Base-by-base conservation (phyloP, 37 sponge, comb jelly and placozoan species). In the Haliclona indistincta region DNA sequence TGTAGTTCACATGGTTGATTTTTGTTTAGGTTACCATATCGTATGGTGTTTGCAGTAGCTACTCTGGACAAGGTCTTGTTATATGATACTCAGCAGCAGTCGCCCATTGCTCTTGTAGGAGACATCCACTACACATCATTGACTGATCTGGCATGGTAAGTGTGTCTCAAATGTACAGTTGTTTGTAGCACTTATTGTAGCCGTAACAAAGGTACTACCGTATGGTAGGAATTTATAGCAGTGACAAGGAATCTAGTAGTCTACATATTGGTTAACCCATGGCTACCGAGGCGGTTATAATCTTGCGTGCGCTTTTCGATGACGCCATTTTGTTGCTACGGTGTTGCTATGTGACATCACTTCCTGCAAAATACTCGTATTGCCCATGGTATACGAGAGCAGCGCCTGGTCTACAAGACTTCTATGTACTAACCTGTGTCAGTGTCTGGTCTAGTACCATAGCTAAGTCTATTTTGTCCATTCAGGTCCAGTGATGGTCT, bases 31-130 rank as follows among this genome's bases (percentile, higher is more conserved):
- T 81, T 99, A 52, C 92, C 91, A 15, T 95, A 99, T 68, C 76
- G 93, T 11, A 90, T 95, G 87, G 86, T 99, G 44, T 95, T 81
- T 85, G 96, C 96, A n/a, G 94, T 99, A 36, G 96, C 94, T 17
- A 82, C 92, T 22, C 63, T 88, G 38, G 82, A 90, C 64, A 70
- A 85, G 6, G 89, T 95, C 5, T 54, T 81, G 51, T 41, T 99
- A 34, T 99, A 99, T 64, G 94, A 95, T 71, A 99, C 99, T 28
- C 96, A 99, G 58, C 89, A 90, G 61, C 8, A 66, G 19, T 63
- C 73, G 6, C 92, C 99, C 33, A 80, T 99, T 72, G 94, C 78
- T 15, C 73, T 55, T 47, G 47, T 99, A n/a, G 73, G 82, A 32
- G 83, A 85, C 40, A 90, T 95, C 20, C 99, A 99, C 80, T 99